Conservation (phyloP, 2,797 vertebrate genomes). For the Lerista edwardsae region DNA sequence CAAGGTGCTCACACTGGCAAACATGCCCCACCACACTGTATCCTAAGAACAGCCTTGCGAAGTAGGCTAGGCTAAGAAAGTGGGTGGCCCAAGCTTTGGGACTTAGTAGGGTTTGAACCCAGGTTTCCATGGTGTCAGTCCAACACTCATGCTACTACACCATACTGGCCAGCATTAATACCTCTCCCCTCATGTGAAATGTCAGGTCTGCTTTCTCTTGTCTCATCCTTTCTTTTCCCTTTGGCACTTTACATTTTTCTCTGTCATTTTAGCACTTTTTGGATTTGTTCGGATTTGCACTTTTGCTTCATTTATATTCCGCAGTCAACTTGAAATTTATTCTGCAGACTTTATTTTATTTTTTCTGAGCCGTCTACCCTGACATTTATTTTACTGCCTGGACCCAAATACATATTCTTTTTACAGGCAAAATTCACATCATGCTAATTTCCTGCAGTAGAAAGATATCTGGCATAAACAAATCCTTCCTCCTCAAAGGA, state of each 20-base stretch:
- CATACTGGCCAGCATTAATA: neutral
- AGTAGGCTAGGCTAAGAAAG: neutral
- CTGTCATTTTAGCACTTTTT: neutral
- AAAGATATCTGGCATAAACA: slow-evolving; percentile 48
- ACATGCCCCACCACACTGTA: neutral
- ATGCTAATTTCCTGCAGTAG: slow-evolving; percentile 60
- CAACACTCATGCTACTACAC: neutral
- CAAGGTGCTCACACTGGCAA: neutral
- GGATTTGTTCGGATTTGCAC: slow-evolving; percentile 23
- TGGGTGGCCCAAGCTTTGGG: neutral
- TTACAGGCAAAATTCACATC: slow-evolving; percentile 52
- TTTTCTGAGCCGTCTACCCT: slow-evolving; percentile 68
- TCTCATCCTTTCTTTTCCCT: neutral
- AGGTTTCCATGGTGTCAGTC: neutral
- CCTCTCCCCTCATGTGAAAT: neutral
- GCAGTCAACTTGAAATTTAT: slow-evolving; percentile 22
- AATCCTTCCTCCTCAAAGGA: neutral
- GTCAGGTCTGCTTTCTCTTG: no score
- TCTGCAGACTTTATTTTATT: slow-evolving; percentile 40
- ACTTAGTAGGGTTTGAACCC: neutral
- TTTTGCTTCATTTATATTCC: slow-evolving; percentile 42
- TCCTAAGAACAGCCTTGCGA: neutral
- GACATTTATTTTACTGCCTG: slow-evolving; percentile 68
- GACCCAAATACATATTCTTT: slow-evolving; percentile 60
- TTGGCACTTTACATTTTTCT: neutral